These are phyloP conservation scores for Glaucomys volans DNA, from an alignment of 2,113 vertebrate genomes.

Conservation along the genomic window DNA sequence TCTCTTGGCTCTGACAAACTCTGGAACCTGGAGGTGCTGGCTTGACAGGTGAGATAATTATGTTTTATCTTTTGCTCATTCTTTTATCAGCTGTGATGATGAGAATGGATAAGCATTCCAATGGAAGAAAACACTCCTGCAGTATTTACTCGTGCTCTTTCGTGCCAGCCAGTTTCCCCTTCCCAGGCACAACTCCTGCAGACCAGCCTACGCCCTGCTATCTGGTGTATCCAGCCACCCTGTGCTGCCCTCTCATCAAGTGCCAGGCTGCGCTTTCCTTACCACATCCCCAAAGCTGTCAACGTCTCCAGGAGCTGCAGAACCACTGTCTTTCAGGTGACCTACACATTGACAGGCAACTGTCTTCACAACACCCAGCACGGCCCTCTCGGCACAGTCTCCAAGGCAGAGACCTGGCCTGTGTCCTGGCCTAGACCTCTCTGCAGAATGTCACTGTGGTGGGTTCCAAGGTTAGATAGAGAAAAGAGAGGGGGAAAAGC, in stretches of 20 bases:
- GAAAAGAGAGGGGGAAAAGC: neutral
- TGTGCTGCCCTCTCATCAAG: neutral
- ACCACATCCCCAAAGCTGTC: neutral
- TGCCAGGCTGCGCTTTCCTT: neutral
- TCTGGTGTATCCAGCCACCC: neutral
- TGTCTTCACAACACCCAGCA: neutral
- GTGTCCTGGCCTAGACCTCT: neutral
- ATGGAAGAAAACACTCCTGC: constrained; percentile 71
- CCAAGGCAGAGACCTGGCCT: neutral
- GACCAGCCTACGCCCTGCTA: neutral
- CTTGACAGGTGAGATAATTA: constrained; percentile 81
- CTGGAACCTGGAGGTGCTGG: constrained; percentile 72
- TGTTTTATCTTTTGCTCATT: constrained; percentile 76
- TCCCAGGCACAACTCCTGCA: neutral
- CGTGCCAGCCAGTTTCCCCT: neutral
- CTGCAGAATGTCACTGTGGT: neutral
- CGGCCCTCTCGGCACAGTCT: neutral
- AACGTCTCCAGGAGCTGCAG: neutral
- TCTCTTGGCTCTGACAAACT: constrained; percentile 48
- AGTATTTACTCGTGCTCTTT: constrained; percentile 38
- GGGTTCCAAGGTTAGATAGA: neutral
- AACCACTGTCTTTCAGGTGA: constrained; percentile 17
- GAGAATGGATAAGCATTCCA: constrained; percentile 74
- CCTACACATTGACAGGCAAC: neutral
- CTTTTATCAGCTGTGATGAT: constrained; percentile 77